Conservation (phyloP, 2,888 invertebrate genomes). For the Apodemia hepburni region DNA sequence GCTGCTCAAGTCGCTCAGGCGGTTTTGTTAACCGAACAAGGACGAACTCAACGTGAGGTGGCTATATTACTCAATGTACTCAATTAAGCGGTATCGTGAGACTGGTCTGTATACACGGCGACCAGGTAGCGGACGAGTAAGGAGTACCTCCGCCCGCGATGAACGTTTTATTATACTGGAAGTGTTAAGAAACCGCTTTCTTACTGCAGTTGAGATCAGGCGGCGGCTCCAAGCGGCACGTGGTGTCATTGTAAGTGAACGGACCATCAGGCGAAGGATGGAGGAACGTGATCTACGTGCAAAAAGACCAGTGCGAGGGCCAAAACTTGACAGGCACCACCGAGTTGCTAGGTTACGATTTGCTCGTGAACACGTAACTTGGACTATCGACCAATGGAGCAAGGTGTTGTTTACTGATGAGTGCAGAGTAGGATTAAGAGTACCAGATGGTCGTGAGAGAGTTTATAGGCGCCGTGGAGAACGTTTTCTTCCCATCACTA, state of each 20-base stretch:
- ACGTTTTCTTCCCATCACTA: conserved; percentile 15
- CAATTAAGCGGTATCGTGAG: conserved; percentile 16
- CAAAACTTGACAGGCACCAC: conserved; percentile 24
- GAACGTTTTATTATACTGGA: conserved; percentile 25
- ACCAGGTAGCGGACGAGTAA: conserved; percentile 23
- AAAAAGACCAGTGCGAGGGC: too few species aligned
- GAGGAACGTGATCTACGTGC: conserved; percentile 25
- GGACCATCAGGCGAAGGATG: conserved; percentile 30
- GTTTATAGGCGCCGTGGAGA: conserved; percentile 27
- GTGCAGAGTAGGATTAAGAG: not conserved
- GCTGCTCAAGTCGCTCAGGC: conserved; percentile 23
- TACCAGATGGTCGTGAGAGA: conserved; percentile 23
- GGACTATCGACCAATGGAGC: conserved; percentile 23
- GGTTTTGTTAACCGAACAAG: conserved; percentile 23
- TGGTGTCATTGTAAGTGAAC: conserved; percentile 26
- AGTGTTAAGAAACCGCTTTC: conserved; percentile 12
- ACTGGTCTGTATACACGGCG: conserved; percentile 23
- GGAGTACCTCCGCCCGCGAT: conserved; percentile 27
- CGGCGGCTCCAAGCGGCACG: conserved; percentile 24
- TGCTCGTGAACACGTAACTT: conserved; percentile 27
- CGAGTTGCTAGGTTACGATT: conserved; percentile 20
- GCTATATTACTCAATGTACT: conserved; percentile 17
- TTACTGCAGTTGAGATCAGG: conserved; percentile 18
- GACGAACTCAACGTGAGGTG: conserved; percentile 24
- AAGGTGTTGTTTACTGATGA: conserved; percentile 20